Base-by-base conservation (phyloP, 2,797 vertebrate genomes). In the Peromyscus attwateri region DNA sequence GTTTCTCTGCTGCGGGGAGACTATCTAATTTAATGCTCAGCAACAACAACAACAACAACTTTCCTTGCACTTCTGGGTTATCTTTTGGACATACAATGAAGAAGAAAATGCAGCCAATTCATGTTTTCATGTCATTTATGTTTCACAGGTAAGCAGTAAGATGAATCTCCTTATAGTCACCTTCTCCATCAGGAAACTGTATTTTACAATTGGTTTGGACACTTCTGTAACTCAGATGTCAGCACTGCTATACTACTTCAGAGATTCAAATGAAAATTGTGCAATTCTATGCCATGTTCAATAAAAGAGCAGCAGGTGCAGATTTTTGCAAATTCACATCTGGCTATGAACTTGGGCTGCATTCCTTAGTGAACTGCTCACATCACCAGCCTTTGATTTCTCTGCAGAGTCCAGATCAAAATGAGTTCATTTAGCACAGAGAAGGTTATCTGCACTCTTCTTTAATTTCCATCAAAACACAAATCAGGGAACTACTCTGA, bases 171-270 rank as follows among this genome's bases (percentile, higher is more conserved):
- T 94, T 70, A n/a, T 6, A 87, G 2, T 19, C 6, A 93, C 64
- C 91, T 84, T 80, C 29, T 19, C 31, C n/a, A 57, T 31, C 68
- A 85, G 25, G 40, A 93, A 89, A 70, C n/a, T 83, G 68, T 87
- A 77, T 82, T 95, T 77, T 40, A 75, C 81, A 82, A 93, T 95
- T 91, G 81, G 10, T 93, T 96, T 91, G 68, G 84, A 71, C 68
- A 92, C 5, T 84, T 93, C 57, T 83, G 43, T 93, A 96, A 96
- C 68, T 13, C 85, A 91, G 31, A 76, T 93, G 52, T 94, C 85
- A 80, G 81, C 31, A 70, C 34, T 95, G 4, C 25, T 68, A 7
- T 62, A 77, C 85, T 90, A 55, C 81, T 96, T 96, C 82, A 62
- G 19, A 88, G 21, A 19, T 29, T 87, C 57, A 91, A 89, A 94